Evolutionary conservation across 2,888 invertebrate species (phyloP), one percentile per base, ranked within the genome.

Genomic region (Caenorhabditis imperialis): DNA sequence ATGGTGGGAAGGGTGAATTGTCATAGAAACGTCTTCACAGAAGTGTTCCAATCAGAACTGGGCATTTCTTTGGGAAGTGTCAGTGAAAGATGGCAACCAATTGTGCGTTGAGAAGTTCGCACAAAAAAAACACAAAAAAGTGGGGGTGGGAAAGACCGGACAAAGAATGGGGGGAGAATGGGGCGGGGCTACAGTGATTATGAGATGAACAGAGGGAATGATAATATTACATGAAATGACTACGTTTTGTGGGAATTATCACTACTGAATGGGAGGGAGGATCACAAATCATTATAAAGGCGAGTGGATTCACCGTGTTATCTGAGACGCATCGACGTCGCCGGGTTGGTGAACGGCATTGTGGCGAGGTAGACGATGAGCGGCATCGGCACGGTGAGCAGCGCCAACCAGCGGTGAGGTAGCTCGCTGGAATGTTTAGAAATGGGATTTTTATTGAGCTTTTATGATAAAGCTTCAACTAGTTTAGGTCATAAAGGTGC

Each of bases 311-410:
- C n/a, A 23, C 16, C 14, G 7, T 10, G 7, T 33, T 58, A 73
- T 27, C 35, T 25, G 54, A 75, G 65, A 58, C 81, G 55, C 61
- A 62, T 54, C 4, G 69, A 42, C 3, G 76, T 78, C 14, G 75
- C 55, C 35, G 84, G 84, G 58, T 79, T 75, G 8, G 78, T 81
- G 55, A 85, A 73, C 2, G 82, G 75, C 27, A 85, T 74, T 2
- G 84, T 84, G 38, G 81, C 25, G 8, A 84, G 44, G 75, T 84
- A 85, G 62, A 83, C 81, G 42, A 81, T 35, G 16, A 79, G 62
- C 12, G 85, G 85, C 20, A 78, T 33, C 7, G 84, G 84, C 42
- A 85, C 77, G 25, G 73, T 58, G 38, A 42, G 73, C 18, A 81
- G 60, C 8, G 75, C 23, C 30, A 51, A 23, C 58, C 57, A 69